A percentile compares a stretch with the other conserved stretches of the same genome.
These are phyloP conservation scores for Cerastoderma edule DNA, from an alignment of 2,888 invertebrate genomes.

Conservation along the genomic window DNA sequence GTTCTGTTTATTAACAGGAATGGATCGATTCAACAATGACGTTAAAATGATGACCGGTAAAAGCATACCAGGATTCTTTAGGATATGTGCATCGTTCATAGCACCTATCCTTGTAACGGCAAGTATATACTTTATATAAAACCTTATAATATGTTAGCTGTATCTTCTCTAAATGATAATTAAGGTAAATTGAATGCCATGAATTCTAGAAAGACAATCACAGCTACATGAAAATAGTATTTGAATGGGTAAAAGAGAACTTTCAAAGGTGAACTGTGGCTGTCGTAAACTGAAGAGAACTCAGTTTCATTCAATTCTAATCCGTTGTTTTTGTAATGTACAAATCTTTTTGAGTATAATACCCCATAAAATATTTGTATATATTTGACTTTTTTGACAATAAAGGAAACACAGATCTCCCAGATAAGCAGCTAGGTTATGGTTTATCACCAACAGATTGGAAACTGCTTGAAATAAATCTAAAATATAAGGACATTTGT, in stretches of 20 bases:
- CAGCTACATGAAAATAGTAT: neutral
- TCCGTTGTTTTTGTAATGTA: too few relatives aligned
- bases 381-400: too few relatives aligned
- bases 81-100: neutral
- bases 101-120: neutral
- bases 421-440: neutral
- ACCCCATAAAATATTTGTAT: too few relatives aligned
- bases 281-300: neutral
- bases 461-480: neutral
- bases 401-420: too few relatives aligned
- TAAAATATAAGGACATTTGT: neutral
- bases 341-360: too few relatives aligned
- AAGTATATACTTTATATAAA: neutral
- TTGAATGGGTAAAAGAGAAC: neutral
- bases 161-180: neutral
- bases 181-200: neutral
- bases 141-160: neutral
- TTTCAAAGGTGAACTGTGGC: neutral
- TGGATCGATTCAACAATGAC: neutral
- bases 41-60: slow-evolving; percentile 2
- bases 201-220: neutral
- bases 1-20: slow-evolving; percentile 1
- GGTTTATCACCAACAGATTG: neutral
- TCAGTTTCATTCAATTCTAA: too few relatives aligned
- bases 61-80: neutral